These are phyloP conservation scores for Ptychobarbus kaznakovi DNA, from an alignment of 2,797 vertebrate genomes.

Conservation along the genomic window DNA sequence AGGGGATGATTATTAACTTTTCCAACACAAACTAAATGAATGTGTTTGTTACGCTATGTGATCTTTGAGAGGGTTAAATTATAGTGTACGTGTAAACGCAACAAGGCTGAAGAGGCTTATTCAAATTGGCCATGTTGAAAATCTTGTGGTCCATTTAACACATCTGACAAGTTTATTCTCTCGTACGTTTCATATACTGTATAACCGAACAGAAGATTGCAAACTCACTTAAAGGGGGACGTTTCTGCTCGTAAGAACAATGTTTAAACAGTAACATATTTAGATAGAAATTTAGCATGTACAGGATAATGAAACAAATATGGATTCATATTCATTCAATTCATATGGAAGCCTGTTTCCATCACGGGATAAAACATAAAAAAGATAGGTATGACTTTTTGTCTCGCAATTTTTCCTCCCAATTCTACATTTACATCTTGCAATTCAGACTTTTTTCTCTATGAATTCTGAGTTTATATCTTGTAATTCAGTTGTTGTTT, in stretches of 20 bases:
- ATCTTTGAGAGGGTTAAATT: background rate
- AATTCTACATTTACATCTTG: background rate
- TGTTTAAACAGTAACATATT: background rate
- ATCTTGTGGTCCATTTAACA: background rate
- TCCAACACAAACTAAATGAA: slow-evolving; percentile 5
- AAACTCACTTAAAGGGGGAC: background rate
- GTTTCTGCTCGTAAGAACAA: background rate
- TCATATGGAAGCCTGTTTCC: background rate
- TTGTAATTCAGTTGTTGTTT: background rate
- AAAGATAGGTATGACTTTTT: too few relatives aligned
- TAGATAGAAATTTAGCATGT: background rate
- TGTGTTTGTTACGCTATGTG: background rate
- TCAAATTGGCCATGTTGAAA: slow-evolving; percentile 8
- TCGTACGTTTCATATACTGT: background rate
- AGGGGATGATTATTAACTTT: slow-evolving; percentile 23
- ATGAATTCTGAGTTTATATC: background rate
- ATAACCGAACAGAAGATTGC: background rate
- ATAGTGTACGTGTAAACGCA: background rate
- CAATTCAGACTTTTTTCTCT: too few relatives aligned
- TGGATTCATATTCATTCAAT: background rate
- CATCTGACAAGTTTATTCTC: background rate
- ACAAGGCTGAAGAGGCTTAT: background rate
- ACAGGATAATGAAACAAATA: background rate
- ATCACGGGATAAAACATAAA: background rate
- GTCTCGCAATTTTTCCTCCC: background rate